Evolutionary conservation across 2,113 vertebrate species (phyloP), one percentile per base, ranked within the genome.

Genomic region (Addax nasomaculatus): DNA sequence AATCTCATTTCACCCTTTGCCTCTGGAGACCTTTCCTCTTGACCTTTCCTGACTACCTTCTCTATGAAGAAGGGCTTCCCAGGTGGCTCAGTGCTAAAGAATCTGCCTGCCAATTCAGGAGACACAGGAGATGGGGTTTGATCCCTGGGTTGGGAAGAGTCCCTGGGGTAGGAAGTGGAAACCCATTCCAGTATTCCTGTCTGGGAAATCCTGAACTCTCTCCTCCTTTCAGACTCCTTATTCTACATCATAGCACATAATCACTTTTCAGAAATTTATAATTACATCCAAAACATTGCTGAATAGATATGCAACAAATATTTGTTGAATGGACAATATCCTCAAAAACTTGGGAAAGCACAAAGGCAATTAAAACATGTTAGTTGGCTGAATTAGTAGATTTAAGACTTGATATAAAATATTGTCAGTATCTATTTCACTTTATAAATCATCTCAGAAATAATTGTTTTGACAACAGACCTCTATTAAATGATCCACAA

Each of bases 391-490:
- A 94, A 85, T 90, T 12, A 81, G 30, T 93, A 16, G 11, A 36
- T 70, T 55, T 92, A 90, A 89, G 29, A 90, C 58, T 94, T 93
- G 53, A 58, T 49, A 83, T 62, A 96, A 91, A 95, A 93, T 80
- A 17, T 60, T 95, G 62, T 89, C 47, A 89, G 83, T 91, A 70
- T 91, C 58, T 93, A 15, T 90, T 85, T 95, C 33, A 95, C 4
- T 84, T 95, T 89, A 91, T 91, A 70, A 87, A 55, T 88, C 60
- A 90, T 85, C 90, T 93, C 30, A 89, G 60, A 95, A 88, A 95
- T 76, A 21, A 39, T 27, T 16, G 76, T 92, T 93, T 91, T 70
- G 39, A 91, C 39, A 97, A 21, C 4, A 85, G 23, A 4, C 8
- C 19, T 95, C 43, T 93, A 45, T 86, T 89, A 93, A 97, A 76